Evolutionary conservation across 2,797 vertebrate genomes (phyloP).

Genomic region (Pipistrellus kuhlii): DNA sequence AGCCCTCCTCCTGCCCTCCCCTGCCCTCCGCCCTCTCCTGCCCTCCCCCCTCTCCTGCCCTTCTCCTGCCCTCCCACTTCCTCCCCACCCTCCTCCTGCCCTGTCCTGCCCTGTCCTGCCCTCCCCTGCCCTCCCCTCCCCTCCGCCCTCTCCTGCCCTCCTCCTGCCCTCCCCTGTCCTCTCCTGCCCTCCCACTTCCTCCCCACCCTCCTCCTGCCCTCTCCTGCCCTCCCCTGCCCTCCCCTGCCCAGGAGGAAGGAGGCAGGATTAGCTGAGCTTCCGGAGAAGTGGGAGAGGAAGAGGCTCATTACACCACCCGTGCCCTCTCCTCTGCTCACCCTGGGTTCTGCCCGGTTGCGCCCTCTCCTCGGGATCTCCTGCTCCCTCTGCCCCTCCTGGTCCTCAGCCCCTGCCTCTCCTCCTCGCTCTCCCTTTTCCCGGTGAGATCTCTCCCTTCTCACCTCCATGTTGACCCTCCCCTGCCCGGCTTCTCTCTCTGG

Average conservation of each 20-base stretch:
- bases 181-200: not conserved
- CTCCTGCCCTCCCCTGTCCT: no score
- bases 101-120: no score
- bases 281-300: conserved; percentile 51
- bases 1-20: not conserved
- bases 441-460: not conserved
- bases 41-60: not conserved
- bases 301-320: conserved; percentile 30
- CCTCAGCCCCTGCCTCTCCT: not conserved
- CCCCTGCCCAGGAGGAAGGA: conserved; percentile 5
- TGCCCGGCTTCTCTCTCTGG: not conserved
- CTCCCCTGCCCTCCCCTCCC: not conserved
- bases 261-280: conserved; percentile 46
- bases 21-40: no score
- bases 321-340: not conserved
- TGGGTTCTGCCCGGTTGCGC: not conserved
- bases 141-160: not conserved
- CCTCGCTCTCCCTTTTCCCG: no score
- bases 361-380: not conserved
- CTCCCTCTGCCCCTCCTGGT: not conserved
- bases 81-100: no score
- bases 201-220: not conserved
- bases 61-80: not conserved
- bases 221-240: no score
- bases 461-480: no score